Conservation (phyloP, 1,140 invertebrate species). For the Hyles vespertilio region DNA sequence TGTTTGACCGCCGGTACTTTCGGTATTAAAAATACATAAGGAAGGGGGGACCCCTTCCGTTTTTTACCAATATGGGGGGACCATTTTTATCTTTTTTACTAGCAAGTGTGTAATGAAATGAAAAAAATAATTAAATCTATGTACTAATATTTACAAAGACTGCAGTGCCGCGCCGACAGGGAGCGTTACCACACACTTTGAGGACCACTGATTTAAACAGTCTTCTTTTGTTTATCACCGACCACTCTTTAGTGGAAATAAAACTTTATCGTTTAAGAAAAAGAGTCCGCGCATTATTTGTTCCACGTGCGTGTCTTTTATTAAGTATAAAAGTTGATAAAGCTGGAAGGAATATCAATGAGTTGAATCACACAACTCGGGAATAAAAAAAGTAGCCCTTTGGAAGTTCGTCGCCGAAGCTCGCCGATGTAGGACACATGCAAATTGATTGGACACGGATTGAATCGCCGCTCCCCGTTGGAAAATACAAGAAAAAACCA, state of each 20-base stretch:
- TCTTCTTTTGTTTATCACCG: slow-evolving; percentile 8
- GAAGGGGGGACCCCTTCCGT: no score
- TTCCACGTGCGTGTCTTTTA: slow-evolving; percentile 29
- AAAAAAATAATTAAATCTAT: no score
- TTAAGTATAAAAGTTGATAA: slow-evolving; percentile 35
- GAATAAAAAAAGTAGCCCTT: slow-evolving; percentile 34
- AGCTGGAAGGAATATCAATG: slow-evolving; percentile 35
- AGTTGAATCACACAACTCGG: slow-evolving; percentile 36
- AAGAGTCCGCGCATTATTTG: slow-evolving; percentile 21
- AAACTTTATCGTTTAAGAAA: slow-evolving; percentile 15
- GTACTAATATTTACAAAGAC: no score
- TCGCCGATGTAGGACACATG: slow-evolving; percentile 25
- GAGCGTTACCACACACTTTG: no score
- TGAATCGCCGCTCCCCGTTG: slow-evolving; percentile 10
- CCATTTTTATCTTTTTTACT: no score
- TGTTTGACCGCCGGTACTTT: no score
- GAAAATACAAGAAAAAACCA: slow-evolving; percentile 1
- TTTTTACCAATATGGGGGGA: no score
- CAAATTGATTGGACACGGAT: slow-evolving; percentile 30
- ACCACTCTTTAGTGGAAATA: slow-evolving; percentile 14
- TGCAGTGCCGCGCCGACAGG: no score
- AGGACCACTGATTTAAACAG: slow-evolving; percentile 6
- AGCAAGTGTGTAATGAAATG: no score
- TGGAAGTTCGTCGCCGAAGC: slow-evolving; percentile 25
- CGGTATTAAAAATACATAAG: no score